phyloP scores from a whole-genome alignment of 2,888 invertebrate species.

The Philereme vetulata region DNA sequence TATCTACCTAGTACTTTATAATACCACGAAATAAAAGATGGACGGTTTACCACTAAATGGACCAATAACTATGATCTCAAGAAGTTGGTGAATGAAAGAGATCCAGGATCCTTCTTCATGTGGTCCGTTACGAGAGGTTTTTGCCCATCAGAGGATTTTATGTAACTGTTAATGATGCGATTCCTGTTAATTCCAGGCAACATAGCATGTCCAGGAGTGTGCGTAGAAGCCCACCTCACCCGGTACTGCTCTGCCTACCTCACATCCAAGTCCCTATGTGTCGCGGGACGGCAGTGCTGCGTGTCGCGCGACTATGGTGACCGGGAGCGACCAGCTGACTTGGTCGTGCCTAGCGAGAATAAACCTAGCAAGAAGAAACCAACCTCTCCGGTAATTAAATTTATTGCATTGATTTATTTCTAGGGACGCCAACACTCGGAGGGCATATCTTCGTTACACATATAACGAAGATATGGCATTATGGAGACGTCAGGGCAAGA shows the following conservation, averaged over 20 bases:
- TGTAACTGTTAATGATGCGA: too few species aligned
- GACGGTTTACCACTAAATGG: too few species aligned
- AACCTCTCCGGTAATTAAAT: conserved; percentile 59
- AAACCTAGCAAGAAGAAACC: conserved; percentile 71
- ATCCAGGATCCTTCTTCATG: neutral
- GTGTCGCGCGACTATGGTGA: conserved; percentile 90
- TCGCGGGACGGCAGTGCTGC: conserved; percentile 90
- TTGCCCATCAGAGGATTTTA: neutral
- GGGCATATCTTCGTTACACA: too few species aligned
- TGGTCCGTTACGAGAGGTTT: neutral
- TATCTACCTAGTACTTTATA: too few species aligned
- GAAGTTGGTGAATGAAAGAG: too few species aligned
- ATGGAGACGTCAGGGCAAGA: too few species aligned
- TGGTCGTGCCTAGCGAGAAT: conserved; percentile 86
- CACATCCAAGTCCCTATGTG: conserved; percentile 88
- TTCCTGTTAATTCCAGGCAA: conserved; percentile 61
- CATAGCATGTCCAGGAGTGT: conserved; percentile 90
- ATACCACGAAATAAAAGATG: too few species aligned
- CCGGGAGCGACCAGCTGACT: conserved; percentile 87
- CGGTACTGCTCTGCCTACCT: conserved; percentile 94
- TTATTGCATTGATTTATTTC: neutral
- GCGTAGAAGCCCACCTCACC: conserved; percentile 91
- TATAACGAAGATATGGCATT: too few species aligned
- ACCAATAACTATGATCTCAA: too few species aligned
- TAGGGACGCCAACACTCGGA: neutral